These are phyloP conservation scores for Melipona bicolor DNA, from an alignment of 2,888 invertebrate genomes.

Conservation along the genomic window DNA sequence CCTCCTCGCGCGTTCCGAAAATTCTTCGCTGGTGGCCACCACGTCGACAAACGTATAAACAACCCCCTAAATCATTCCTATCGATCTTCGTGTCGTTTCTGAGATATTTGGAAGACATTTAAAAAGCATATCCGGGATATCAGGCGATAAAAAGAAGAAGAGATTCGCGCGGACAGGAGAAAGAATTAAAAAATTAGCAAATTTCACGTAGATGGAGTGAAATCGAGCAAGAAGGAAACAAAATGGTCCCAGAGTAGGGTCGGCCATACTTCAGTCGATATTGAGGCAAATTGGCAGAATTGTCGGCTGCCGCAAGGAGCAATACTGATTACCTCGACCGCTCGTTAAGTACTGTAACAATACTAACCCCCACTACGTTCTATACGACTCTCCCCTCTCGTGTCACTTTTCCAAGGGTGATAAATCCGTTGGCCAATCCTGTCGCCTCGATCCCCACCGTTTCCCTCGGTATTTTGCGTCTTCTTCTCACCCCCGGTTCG, in stretches of 20 bases:
- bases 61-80: background rate
- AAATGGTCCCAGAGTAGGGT: constrained; percentile 77
- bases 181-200: too few relatives aligned
- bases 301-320: constrained; percentile 72
- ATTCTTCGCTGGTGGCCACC: background rate
- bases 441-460: constrained; percentile 58
- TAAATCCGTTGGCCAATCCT: constrained; percentile 64
- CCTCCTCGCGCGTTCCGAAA: constrained; percentile 8
- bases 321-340: constrained; percentile 79
- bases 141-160: background rate
- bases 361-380: constrained; percentile 71
- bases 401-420: constrained; percentile 53
- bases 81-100: background rate
- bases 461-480: constrained; percentile 14
- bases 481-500: constrained; percentile 23
- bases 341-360: constrained; percentile 81
- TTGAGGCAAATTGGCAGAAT: constrained; percentile 83
- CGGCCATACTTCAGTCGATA: constrained; percentile 77
- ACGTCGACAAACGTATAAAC: background rate
- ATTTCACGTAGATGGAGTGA: constrained; percentile 23
- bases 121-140: too few relatives aligned
- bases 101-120: background rate
- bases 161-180: background rate
- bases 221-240: constrained; percentile 71
- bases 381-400: constrained; percentile 50